Conservation (phyloP, 1,140 invertebrate species). For the Oreohelix idahoensis region DNA sequence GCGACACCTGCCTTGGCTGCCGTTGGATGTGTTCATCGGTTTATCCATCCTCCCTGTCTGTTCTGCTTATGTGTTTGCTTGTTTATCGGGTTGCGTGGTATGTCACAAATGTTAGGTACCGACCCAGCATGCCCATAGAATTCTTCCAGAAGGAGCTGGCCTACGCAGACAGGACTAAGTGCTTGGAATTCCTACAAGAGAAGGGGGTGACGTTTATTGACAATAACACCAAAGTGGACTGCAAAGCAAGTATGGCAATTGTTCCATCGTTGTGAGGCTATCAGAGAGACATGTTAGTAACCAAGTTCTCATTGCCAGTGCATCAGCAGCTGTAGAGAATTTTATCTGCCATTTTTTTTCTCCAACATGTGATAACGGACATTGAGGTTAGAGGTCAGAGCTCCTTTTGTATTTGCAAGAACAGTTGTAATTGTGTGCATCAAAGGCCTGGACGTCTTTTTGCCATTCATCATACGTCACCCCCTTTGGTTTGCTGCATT, state of each 20-base stretch:
- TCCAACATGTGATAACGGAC: too few species aligned
- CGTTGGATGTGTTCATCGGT: constrained; percentile 43
- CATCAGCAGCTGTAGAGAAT: too few species aligned
- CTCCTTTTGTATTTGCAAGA: background rate
- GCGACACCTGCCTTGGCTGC: constrained; percentile 9
- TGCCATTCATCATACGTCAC: background rate
- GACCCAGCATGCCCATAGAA: constrained; percentile 87
- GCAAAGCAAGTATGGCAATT: constrained; percentile 77
- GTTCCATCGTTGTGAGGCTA: constrained; percentile 48
- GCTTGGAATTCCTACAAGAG: constrained; percentile 87
- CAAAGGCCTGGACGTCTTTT: background rate
- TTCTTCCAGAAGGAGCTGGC: constrained; percentile 89
- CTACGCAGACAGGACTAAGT: constrained; percentile 86
- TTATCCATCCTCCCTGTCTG: constrained; percentile 41
- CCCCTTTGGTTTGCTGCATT: background rate
- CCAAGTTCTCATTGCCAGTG: background rate
- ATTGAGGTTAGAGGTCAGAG: background rate
- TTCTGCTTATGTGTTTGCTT: constrained; percentile 44
- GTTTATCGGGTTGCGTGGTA: constrained; percentile 34
- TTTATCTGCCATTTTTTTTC: background rate
- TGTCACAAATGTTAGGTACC: constrained; percentile 82
- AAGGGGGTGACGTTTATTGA: constrained; percentile 85
- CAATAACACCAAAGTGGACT: constrained; percentile 84
- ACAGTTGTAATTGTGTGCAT: background rate
- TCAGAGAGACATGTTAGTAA: background rate